Conservation (phyloP, 2,797 vertebrate genomes). For the Acestrorhynchus altus region DNA sequence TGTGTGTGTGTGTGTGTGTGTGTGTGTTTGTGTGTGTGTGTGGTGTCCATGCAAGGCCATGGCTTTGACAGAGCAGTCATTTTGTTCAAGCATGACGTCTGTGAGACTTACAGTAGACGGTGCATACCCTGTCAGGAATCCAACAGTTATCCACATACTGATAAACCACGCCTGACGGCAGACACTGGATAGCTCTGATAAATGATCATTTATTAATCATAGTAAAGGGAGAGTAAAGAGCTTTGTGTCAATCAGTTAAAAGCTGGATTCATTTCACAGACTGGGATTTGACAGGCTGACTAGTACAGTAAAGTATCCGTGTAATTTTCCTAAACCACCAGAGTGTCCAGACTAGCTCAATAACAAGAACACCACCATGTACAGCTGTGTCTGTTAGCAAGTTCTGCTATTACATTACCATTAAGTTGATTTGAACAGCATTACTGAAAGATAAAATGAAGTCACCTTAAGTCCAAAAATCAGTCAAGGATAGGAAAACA, state of each 20-base stretch:
- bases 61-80: neutral
- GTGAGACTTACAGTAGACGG: neutral
- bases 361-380: neutral
- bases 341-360: neutral
- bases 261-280: too few relatives aligned
- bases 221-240: neutral
- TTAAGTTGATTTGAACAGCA: neutral
- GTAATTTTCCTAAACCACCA: too few relatives aligned
- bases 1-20: too few relatives aligned
- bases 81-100: neutral
- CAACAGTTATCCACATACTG: neutral
- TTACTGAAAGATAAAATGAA: too few relatives aligned
- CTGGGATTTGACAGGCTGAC: too few relatives aligned
- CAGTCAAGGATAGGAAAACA: too few relatives aligned
- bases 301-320: too few relatives aligned
- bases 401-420: neutral
- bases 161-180: neutral
- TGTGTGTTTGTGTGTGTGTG: neutral
- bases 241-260: too few relatives aligned
- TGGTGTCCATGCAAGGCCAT: neutral
- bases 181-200: too few relatives aligned
- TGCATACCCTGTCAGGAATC: neutral
- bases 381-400: neutral
- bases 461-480: too few relatives aligned
- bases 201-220: constrained; percentile 15